These are phyloP conservation scores for Fregata magnificens DNA, from an alignment of 2,113 vertebrate genomes.

Conservation along the genomic window DNA sequence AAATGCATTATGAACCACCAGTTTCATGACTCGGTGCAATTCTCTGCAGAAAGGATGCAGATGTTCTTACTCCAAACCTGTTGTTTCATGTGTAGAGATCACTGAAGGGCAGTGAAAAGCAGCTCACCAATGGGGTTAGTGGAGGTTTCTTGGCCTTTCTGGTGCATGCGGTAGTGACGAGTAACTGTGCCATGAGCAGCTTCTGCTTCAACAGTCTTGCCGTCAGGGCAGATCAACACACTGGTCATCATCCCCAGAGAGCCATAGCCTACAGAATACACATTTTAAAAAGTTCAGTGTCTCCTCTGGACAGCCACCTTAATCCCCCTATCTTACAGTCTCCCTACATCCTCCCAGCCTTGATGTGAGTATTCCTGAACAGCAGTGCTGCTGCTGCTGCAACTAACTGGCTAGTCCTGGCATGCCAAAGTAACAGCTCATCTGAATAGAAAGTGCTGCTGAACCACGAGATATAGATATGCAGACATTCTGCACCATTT, in stretches of 20 bases:
- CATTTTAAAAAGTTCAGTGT: neutral
- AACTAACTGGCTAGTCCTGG: neutral
- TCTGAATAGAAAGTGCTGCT: neutral
- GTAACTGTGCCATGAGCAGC: slow-evolving; percentile 97
- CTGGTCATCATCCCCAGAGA: slow-evolving; percentile 99
- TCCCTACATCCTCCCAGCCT: neutral
- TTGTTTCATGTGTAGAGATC: neutral
- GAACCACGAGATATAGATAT: neutral
- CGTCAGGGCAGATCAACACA: slow-evolving; percentile 94
- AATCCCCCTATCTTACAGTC: neutral
- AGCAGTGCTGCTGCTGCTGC: neutral
- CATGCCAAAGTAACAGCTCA: neutral
- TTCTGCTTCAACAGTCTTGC: slow-evolving; percentile 94
- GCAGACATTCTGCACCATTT: neutral
- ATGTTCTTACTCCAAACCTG: neutral
- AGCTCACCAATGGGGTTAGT: slow-evolving; percentile 95
- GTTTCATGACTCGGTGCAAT: neutral
- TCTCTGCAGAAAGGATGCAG: neutral
- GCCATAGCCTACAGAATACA: slow-evolving; percentile 83
- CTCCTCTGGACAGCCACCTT: neutral
- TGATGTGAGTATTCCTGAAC: neutral
- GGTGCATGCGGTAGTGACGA: slow-evolving; percentile 92
- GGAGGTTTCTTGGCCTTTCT: slow-evolving; percentile 97
- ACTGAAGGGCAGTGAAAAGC: neutral
- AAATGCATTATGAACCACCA: neutral